Evolutionary conservation across 1,140 invertebrate genomes (phyloP).

Genomic region (Drosophila kurseongensis): DNA sequence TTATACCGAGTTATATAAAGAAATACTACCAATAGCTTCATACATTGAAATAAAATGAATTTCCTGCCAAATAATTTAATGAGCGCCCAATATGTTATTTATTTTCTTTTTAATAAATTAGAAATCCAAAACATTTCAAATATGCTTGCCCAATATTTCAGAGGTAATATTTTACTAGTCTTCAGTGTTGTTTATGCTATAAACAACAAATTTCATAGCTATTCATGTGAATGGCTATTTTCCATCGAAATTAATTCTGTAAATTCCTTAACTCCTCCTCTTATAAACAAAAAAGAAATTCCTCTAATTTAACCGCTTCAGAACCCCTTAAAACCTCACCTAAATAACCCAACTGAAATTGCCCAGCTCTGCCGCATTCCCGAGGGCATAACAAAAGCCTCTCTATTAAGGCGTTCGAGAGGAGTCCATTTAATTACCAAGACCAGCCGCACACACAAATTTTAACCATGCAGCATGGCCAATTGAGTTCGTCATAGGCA

Average conservation of each 20-base stretch:
- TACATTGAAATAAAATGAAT: too few species aligned
- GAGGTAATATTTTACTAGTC: background rate
- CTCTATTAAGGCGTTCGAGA: slow-evolving; percentile 35
- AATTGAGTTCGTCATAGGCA: slow-evolving; percentile 58
- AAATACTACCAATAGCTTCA: background rate
- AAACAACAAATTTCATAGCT: background rate
- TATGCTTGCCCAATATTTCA: background rate
- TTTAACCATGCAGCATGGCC: slow-evolving; percentile 51
- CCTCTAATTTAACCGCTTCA: slow-evolving; percentile 20
- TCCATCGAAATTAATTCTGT: background rate
- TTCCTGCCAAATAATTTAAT: too few species aligned
- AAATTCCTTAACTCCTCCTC: background rate
- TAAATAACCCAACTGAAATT: slow-evolving; percentile 24
- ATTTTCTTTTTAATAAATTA: background rate
- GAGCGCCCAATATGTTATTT: too few species aligned
- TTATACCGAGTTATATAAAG: too few species aligned
- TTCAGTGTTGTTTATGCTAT: background rate
- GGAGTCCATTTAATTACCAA: slow-evolving; percentile 60
- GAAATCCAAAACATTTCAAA: background rate
- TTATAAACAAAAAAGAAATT: slow-evolving; percentile 18
- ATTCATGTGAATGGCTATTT: background rate
- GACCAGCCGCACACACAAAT: slow-evolving; percentile 45
- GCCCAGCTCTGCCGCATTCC: slow-evolving; percentile 33
- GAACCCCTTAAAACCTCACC: slow-evolving; percentile 6
- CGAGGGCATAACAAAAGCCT: slow-evolving; percentile 39